Evolutionary conservation across 2,113 vertebrate genomes (phyloP), one percentile per base, ranked within the genome.

Genomic region (Stigmatopora argus): DNA sequence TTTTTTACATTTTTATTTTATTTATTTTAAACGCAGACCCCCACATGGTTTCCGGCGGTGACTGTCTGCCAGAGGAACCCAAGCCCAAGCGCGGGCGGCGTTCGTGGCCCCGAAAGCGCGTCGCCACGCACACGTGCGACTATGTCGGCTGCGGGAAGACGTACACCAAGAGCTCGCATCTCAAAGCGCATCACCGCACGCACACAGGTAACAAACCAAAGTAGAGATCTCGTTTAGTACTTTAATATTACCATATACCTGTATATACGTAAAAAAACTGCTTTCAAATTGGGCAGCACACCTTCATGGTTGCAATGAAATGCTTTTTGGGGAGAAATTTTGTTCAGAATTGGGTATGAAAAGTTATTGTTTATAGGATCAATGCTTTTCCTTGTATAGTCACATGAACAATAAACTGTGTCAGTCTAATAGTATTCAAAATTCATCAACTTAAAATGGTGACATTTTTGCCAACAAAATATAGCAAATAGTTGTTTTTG

Each of bases 101-200:
- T 66, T 96, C 96, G 0, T 98, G 96, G 96, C 96, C 96, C 3
- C 92, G 96, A 80, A 98, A 98, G 90, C 92, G 96, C 77, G 94
- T 95, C 0, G 96, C 97, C 57, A 95, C 96, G 0, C 96, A 99
- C 87, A 98, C 93, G 0, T 99, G 97, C 0, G 95, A 98, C 83
- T 99, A 98, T 0, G 93, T 93, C 0, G 97, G 96, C 77, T 99
- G 97, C 0, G 97, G 97, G 41, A 99, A 99, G 87, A 99, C 97
- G 0, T 99, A 99, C 83, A 99, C 97, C 11, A 99, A 99, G 88
- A 99, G 97, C 83, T 99, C 97, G 38, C 97, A 99, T 84, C 94
- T 99, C 74, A 99, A 99, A 85, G 96, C 97, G 0, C 97, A 99
- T 70, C 92, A 98, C 78, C 92, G 97, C 78, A 98, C 97, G 8